phyloP scores from a whole-genome alignment of 1,140 invertebrate species.

The Dufourea novaeangliae region DNA sequence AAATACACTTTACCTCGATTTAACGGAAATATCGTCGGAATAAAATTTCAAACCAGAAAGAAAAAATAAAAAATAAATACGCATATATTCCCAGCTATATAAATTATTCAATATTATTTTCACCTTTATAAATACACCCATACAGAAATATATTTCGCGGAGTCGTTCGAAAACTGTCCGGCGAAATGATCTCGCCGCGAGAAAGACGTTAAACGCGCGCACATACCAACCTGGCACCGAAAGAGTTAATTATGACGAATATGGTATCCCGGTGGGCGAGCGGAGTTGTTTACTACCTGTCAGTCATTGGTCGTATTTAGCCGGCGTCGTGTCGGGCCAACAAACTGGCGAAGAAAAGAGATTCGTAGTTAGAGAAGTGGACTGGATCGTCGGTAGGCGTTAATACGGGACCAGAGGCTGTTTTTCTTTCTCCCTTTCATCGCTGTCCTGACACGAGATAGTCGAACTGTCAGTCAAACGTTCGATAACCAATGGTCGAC shows the following conservation, averaged over 20 bases:
- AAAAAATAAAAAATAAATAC: not conserved
- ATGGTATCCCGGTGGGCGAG: slow-evolving; percentile 45
- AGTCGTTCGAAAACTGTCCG: not conserved
- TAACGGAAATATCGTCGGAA: not conserved
- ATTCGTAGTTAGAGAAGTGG: slow-evolving; percentile 18
- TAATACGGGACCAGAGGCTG: slow-evolving; percentile 27
- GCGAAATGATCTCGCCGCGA: not conserved
- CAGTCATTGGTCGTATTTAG: slow-evolving; percentile 51
- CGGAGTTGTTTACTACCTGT: slow-evolving; percentile 60
- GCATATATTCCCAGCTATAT: not conserved
- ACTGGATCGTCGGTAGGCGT: slow-evolving; percentile 27
- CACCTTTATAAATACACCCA: not conserved
- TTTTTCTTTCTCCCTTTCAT: slow-evolving; percentile 48
- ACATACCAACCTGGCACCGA: slow-evolving; percentile 36
- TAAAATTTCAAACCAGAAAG: too few relatives aligned
- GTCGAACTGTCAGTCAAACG: slow-evolving; percentile 66
- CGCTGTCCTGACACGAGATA: slow-evolving; percentile 36
- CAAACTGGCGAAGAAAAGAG: slow-evolving; percentile 23
- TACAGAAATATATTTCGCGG: not conserved
- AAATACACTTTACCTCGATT: not conserved
- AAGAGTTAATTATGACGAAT: slow-evolving; percentile 49
- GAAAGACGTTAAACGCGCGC: slow-evolving; percentile 19
- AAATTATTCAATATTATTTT: not conserved
- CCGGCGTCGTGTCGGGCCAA: slow-evolving; percentile 42
- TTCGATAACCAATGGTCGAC: slow-evolving; percentile 64